Base-by-base conservation (phyloP, 2,797 vertebrate species). In the Tokudaia muenninki region DNA sequence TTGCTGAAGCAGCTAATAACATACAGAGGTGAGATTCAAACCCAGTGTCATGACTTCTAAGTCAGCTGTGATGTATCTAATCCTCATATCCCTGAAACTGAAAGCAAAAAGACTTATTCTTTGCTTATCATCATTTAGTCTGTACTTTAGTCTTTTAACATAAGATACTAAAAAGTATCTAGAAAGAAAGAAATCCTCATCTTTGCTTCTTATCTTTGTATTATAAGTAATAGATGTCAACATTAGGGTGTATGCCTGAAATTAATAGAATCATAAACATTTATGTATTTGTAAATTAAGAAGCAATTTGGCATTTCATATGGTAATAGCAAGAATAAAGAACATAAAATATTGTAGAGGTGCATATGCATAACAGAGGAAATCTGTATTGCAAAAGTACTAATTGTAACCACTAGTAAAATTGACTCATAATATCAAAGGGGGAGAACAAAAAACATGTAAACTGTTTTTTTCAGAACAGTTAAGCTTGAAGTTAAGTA, bases 261-360 rank as follows among this genome's bases (percentile, higher is more conserved):
- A 79, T 3, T 29, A 83, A 6, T 37, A 82, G 41, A 72, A 75
- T 22, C 75, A 41, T 59, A 92, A 70, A 94, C 89, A 80, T 81
- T 80, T 91, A 70, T 89, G 4, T n/a, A 86, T 78, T 95, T 96
- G 29, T 63, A 61, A 94, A 86, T 77, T 89, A 91, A 91, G 59
- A 91, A 81, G 24, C 9, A 86, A 29, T n/a, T 77, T 31, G 84
- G 13, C 26, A 77, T 65, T 87, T 74, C 59, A 92, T 87, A 80
- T 44, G 47, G 50, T 90, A 50, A 90, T 67, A 41, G 1, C 26
- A 70, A 67, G 34, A 6, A 70, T 50, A 70, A 88, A 84, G 3
- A 72, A 50, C 78, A 34, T 87, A 63, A 88, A 89, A 86, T 63
- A 37, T 6, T 26, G 0, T 31, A 75, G 21, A 88, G 44, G 88